Evolutionary conservation across 2,113 vertebrate genomes (phyloP).

Genomic region (Harpagus bidentatus): DNA sequence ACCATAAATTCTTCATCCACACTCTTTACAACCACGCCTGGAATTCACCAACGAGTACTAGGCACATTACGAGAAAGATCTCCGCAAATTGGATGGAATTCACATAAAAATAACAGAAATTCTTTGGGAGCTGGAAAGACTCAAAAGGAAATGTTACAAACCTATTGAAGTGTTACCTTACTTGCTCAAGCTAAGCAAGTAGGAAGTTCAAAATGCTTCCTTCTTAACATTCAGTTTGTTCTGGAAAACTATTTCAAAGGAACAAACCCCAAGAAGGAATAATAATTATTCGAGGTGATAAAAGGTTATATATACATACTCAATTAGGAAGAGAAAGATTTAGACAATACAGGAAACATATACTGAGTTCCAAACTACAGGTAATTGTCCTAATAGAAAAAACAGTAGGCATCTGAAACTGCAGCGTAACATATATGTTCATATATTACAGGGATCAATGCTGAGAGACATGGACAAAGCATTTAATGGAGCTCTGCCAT

Average conservation of each 20-base stretch:
- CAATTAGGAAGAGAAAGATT: neutral
- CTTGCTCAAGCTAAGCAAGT: neutral
- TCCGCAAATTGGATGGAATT: neutral
- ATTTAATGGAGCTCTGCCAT: neutral
- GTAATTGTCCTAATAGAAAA: neutral
- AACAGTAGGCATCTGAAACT: neutral
- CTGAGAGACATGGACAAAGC: neutral
- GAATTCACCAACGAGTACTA: neutral
- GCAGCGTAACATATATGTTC: neutral
- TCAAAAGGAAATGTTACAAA: neutral
- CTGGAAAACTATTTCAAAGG: neutral
- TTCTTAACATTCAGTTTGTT: neutral
- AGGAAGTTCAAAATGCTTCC: neutral
- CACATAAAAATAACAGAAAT: slow-evolving; percentile 15
- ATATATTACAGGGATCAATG: neutral
- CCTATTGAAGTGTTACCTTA: neutral
- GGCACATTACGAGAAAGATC: neutral
- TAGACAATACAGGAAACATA: neutral
- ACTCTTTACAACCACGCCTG: neutral
- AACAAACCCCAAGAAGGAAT: neutral
- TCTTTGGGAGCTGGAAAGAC: neutral
- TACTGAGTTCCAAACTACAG: neutral
- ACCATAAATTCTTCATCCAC: neutral
- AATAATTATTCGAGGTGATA: neutral
- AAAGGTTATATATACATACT: neutral